Percentiles rank a stretch among this genome's conserved stretches.
These are phyloP conservation scores for Pipra filicauda DNA, from an alignment of 2,113 vertebrate species.

Conservation along the genomic window DNA sequence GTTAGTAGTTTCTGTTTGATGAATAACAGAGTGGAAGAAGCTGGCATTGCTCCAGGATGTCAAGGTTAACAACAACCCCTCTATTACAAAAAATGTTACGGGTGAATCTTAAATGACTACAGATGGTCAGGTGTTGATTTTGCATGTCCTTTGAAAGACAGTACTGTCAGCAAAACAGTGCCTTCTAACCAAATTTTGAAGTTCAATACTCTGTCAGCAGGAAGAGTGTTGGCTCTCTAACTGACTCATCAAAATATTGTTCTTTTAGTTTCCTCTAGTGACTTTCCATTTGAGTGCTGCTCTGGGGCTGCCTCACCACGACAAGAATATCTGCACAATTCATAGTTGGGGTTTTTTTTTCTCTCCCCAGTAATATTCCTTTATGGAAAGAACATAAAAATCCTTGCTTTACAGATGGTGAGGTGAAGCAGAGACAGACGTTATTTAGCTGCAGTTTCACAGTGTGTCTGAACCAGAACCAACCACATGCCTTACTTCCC, in stretches of 20 bases:
- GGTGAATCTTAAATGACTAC: slow-evolving; percentile 52
- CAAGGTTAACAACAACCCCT: slow-evolving; percentile 35
- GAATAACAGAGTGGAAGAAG: not conserved
- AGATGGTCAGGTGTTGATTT: slow-evolving; percentile 63
- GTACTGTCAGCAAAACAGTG: slow-evolving; percentile 49
- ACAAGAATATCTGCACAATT: not conserved
- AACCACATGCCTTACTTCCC: slow-evolving; percentile 1
- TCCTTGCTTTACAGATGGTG: slow-evolving; percentile 23
- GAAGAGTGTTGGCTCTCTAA: slow-evolving; percentile 30
- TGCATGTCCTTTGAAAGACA: slow-evolving; percentile 53
- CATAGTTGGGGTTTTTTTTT: not conserved
- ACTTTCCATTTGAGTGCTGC: slow-evolving; percentile 7
- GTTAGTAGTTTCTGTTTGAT: not conserved
- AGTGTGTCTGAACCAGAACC: not conserved
- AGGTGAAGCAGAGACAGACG: not conserved
- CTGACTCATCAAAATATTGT: slow-evolving; percentile 36
- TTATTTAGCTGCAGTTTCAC: not conserved
- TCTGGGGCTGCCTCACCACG: not conserved
- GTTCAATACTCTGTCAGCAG: slow-evolving; percentile 51
- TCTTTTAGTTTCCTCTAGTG: slow-evolving; percentile 14
- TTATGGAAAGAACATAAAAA: slow-evolving; percentile 21
- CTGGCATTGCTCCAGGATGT: not conserved
- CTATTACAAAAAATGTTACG: not conserved
- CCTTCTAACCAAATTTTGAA: slow-evolving; percentile 58
- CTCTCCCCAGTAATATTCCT: not conserved